Percentiles rank a stretch among this genome's conserved stretches.
These are phyloP conservation scores for Cheilosia grossa DNA, from an alignment of 2,888 invertebrate genomes.

Conservation along the genomic window DNA sequence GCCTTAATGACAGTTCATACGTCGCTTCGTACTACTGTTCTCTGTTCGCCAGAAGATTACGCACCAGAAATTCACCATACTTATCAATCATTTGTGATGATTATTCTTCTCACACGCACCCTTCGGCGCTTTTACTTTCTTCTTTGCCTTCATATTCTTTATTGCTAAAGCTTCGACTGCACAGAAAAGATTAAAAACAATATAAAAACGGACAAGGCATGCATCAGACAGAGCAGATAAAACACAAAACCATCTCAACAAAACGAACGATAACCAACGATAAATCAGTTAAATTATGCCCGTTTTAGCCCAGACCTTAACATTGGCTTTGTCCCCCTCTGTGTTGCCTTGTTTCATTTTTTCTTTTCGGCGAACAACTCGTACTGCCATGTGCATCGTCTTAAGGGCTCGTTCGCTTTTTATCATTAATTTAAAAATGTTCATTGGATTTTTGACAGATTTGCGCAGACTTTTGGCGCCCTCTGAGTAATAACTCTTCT, in stretches of 20 bases:
- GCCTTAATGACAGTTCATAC: slow-evolving; percentile 54
- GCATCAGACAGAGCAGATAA: slow-evolving; percentile 17
- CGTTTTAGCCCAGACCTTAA: slow-evolving; percentile 48
- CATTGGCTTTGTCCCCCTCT: slow-evolving; percentile 25
- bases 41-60: slow-evolving; percentile 39
- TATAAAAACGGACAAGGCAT: slow-evolving; percentile 30
- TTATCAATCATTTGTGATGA: slow-evolving; percentile 67
- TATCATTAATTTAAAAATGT: slow-evolving; percentile 72
- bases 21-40: slow-evolving; percentile 52
- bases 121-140: slow-evolving; percentile 53
- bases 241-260: slow-evolving; percentile 19
- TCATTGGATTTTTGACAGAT: slow-evolving; percentile 78
- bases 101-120: slow-evolving; percentile 68
- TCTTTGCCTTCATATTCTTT: slow-evolving; percentile 5
- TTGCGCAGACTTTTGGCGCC: slow-evolving; percentile 79
- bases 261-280: slow-evolving; percentile 51
- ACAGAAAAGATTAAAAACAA: slow-evolving; percentile 13
- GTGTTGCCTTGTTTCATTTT: slow-evolving; percentile 33
- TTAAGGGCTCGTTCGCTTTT: slow-evolving; percentile 56
- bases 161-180: not conserved
- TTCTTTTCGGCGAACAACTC: not conserved
- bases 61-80: slow-evolving; percentile 34
- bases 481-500: slow-evolving; percentile 77
- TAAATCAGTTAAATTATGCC: slow-evolving; percentile 71
- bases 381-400: slow-evolving; percentile 25